Percentiles rank a stretch among this genome's conserved stretches.
Evolutionary conservation across 2,888 invertebrate species (phyloP).

Genomic region (Tanypteryx hageni): DNA sequence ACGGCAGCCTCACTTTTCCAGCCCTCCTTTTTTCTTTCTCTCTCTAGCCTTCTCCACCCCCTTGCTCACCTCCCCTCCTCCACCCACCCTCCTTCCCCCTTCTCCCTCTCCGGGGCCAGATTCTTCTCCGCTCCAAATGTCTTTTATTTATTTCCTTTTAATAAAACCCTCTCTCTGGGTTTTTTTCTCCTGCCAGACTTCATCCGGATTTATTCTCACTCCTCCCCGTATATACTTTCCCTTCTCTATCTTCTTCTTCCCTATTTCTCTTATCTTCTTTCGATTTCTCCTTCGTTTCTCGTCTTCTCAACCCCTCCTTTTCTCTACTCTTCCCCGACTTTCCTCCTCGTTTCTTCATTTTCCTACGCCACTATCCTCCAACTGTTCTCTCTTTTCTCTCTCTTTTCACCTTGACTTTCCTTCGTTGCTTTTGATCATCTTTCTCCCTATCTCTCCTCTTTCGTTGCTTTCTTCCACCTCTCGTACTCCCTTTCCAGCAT

Average conservation of each 20-base stretch:
- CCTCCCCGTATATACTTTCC: not conserved
- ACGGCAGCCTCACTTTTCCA: not conserved
- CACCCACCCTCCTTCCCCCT: not conserved
- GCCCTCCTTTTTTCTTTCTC: not conserved
- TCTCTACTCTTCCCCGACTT: not conserved
- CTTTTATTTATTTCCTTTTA: not conserved
- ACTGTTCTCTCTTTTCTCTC: not conserved
- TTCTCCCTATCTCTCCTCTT: not conserved
- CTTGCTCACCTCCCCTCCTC: not conserved
- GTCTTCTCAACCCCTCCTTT: not conserved
- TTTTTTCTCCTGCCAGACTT: not conserved
- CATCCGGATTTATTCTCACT: not conserved
- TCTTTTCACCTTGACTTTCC: too few relatives aligned
- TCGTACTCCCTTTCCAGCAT: not conserved
- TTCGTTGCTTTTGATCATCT: not conserved
- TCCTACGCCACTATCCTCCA: too few relatives aligned
- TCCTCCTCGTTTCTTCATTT: too few relatives aligned
- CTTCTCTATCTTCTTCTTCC: not conserved
- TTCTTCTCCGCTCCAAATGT: not conserved
- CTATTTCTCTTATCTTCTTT: not conserved
- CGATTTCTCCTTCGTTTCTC: not conserved
- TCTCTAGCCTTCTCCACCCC: too few relatives aligned
- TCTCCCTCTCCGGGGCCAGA: not conserved
- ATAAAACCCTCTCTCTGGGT: not conserved
- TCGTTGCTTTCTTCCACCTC: not conserved